Evolutionary conservation across 2,888 invertebrate species (phyloP).

Genomic region (Heterodera filipjevi): DNA sequence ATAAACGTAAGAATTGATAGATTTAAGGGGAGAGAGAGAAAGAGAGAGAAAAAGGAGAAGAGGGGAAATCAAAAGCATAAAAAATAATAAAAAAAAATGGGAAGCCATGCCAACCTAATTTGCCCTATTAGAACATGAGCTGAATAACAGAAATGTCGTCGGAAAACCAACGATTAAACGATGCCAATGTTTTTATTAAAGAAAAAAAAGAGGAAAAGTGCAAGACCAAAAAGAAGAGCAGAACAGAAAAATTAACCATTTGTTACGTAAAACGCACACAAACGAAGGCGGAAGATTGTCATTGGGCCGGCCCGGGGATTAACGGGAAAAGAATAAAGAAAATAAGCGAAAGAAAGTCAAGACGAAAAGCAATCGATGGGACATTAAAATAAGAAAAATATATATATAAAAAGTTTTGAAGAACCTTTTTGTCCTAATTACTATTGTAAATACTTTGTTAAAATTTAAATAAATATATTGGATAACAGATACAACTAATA

Average conservation of each 20-base stretch:
- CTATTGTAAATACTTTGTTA: too few species aligned
- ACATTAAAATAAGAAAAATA: neutral
- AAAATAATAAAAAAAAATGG: too few species aligned
- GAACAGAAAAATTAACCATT: constrained; percentile 3
- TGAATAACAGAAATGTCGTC: neutral
- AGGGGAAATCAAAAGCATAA: too few species aligned
- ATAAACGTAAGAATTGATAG: neutral
- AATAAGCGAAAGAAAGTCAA: neutral
- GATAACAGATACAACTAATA: neutral
- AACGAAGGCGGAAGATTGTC: neutral
- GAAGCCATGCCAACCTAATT: too few species aligned
- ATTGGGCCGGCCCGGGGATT: constrained; percentile 16
- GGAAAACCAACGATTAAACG: neutral
- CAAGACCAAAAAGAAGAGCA: neutral
- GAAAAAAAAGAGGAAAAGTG: neutral
- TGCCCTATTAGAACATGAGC: too few species aligned
- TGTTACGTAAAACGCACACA: neutral
- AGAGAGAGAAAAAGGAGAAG: neutral
- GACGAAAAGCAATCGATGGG: neutral
- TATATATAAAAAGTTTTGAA: too few species aligned
- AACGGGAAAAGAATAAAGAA: constrained; percentile 2
- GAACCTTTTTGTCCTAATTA: too few species aligned
- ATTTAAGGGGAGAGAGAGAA: neutral
- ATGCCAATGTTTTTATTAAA: neutral
- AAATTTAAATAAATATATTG: neutral